Conservation (phyloP, 2,113 vertebrate species). For the Chunga burmeisteri region DNA sequence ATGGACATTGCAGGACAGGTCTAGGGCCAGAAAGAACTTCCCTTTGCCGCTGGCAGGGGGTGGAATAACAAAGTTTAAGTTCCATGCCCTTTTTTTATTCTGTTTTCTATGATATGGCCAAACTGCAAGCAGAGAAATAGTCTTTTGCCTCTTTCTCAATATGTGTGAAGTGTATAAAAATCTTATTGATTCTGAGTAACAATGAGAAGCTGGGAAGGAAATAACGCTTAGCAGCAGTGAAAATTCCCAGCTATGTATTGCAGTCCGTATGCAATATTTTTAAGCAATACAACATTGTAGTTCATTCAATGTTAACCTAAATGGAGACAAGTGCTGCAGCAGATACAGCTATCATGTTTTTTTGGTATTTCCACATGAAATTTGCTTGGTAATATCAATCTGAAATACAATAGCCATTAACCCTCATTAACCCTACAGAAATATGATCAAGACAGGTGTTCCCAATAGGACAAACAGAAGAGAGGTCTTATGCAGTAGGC, state of each 20-base stretch:
- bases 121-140: neutral
- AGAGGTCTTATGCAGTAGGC: neutral
- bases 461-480: constrained; percentile 23
- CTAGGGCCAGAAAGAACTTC: neutral
- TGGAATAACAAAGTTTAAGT: neutral
- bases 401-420: constrained; percentile 66
- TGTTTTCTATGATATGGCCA: neutral
- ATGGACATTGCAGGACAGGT: neutral
- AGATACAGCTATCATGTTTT: neutral
- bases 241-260: neutral
- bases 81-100: neutral
- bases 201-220: neutral
- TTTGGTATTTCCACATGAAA: constrained; percentile 28
- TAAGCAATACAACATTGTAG: neutral
- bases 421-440: constrained; percentile 63
- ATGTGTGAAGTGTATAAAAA: neutral
- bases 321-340: neutral
- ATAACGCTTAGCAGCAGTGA: neutral
- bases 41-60: neutral
- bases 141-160: neutral
- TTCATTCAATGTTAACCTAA: neutral
- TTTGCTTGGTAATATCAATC: constrained; percentile 57
- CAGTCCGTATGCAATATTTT: neutral
- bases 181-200: neutral
- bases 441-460: constrained; percentile 48